Percentiles rank a stretch among this genome's conserved stretches.
phyloP scores from a whole-genome alignment of 2,888 invertebrate species.

The Drosophila mercatorum region DNA sequence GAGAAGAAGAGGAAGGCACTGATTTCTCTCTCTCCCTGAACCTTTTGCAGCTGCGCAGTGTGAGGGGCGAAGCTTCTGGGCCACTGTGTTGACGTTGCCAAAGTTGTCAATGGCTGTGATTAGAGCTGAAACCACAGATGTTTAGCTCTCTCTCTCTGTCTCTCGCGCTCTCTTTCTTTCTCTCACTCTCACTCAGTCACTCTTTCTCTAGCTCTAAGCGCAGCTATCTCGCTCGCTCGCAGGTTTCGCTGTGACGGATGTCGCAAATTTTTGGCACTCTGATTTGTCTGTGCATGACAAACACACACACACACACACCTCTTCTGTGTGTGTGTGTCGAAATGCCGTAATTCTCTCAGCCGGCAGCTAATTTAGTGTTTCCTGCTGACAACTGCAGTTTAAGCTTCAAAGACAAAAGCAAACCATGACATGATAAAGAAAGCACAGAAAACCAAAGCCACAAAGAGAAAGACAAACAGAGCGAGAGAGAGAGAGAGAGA shows the following conservation, averaged over 20 bases:
- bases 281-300: slow-evolving; percentile 63
- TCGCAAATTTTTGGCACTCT: slow-evolving; percentile 73
- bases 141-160: neutral
- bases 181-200: neutral
- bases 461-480: neutral
- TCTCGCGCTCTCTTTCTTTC: neutral
- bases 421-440: slow-evolving; percentile 53
- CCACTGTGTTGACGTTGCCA: slow-evolving; percentile 55
- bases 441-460: slow-evolving; percentile 6
- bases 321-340: slow-evolving; percentile 32
- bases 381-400: slow-evolving; percentile 79
- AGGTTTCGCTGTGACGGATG: slow-evolving; percentile 61
- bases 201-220: too few relatives aligned
- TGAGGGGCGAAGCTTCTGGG: slow-evolving; percentile 8
- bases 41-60: slow-evolving; percentile 33
- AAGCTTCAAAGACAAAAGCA: slow-evolving; percentile 63
- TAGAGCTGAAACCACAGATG: slow-evolving; percentile 40
- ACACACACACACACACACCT: slow-evolving; percentile 25
- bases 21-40: slow-evolving; percentile 1
- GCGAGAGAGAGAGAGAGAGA: neutral
- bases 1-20: slow-evolving; percentile 13
- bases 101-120: slow-evolving; percentile 34
- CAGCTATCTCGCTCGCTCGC: neutral
- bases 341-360: slow-evolving; percentile 72
- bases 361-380: slow-evolving; percentile 80